These are phyloP conservation scores for Globodera rostochiensis DNA, from an alignment of 1,140 invertebrate species.

Conservation along the genomic window DNA sequence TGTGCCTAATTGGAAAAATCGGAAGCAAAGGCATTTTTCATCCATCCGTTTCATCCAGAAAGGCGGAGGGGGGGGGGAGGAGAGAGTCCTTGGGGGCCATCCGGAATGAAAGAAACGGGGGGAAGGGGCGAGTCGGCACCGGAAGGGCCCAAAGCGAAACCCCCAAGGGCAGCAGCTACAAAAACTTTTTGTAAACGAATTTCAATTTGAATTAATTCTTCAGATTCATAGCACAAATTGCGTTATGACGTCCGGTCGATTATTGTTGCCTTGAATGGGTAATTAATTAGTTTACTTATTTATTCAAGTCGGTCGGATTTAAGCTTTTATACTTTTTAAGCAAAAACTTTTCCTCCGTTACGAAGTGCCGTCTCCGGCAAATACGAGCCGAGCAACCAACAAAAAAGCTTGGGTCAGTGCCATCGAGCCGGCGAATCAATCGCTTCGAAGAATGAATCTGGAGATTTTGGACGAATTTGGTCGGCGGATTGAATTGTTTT, in stretches of 20 bases:
- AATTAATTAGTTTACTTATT: no score
- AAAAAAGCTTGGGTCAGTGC: constrained; percentile 50
- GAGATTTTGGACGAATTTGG: constrained; percentile 48
- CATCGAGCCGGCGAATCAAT: constrained; percentile 45
- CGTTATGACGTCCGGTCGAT: no score
- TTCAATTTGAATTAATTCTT: no score
- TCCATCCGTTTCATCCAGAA: not conserved
- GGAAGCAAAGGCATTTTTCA: constrained; percentile 13
- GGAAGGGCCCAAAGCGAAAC: not conserved
- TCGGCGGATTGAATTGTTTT: not conserved
- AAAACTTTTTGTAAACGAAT: no score
- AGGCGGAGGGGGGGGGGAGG: not conserved
- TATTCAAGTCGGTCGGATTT: constrained; percentile 37
- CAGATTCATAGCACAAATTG: no score
- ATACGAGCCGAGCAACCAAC: constrained; percentile 39
- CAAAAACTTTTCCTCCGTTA: constrained; percentile 35
- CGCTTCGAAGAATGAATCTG: constrained; percentile 44
- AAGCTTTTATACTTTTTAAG: not conserved
- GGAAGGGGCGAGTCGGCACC: no score
- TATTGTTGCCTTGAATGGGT: no score
- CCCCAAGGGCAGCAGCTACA: no score
- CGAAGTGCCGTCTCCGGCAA: constrained; percentile 51
- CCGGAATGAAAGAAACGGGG: not conserved
- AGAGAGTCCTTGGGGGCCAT: not conserved
- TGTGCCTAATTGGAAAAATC: constrained; percentile 9